Evolutionary conservation across 2,797 vertebrate genomes (phyloP), one percentile per base, ranked within the genome.

Genomic region (Echiichthys vipera): DNA sequence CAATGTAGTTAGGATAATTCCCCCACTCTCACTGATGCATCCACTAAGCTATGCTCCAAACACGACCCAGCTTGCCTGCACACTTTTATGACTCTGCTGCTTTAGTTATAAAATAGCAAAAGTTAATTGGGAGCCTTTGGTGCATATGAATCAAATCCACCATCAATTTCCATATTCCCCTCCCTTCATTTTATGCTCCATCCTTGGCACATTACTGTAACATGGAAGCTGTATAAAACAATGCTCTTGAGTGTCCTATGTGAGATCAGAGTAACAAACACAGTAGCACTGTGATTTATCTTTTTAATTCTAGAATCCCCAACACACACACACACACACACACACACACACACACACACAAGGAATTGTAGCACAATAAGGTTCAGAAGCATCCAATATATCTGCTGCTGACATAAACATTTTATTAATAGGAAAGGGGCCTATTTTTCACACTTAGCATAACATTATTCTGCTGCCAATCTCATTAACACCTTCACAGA

Each of bases 401-500:
- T 65, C 58, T 76, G 46, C 34, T 51, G 65, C 30, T 69, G 49
- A 67, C 64, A 49, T 30, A 62, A 50, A 74, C 25, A 71, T 63
- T 63, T 64, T 51, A 72, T 64, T 66, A 61, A 59, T 10, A 58
- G 37, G 5, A 78, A 29, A 12, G 30, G 18, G 18, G 13, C 4
- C 7, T 22, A 39, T 77, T 80, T 63, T 59, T 83, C 58, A 71
- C 50, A 59, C 77, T 62, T 59, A 69, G 42, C 29, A 40, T 20
- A 65, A 62, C 32, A 46, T 71, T 10, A 32, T 67, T 73, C 30
- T 71, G 46, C 61, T n/a, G 37, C 67, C 71, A 45, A 64, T 78
- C 57, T 79, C 62, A 83, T 80, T 80, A 79, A 70, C 57, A 49
- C 46, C 56, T 57, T 57, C 32, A 32, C 15, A 1, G 55, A 67